Evolutionary conservation across 2,797 vertebrate genomes (phyloP), one percentile per base, ranked within the genome.

Genomic region (Masticophis lateralis): DNA sequence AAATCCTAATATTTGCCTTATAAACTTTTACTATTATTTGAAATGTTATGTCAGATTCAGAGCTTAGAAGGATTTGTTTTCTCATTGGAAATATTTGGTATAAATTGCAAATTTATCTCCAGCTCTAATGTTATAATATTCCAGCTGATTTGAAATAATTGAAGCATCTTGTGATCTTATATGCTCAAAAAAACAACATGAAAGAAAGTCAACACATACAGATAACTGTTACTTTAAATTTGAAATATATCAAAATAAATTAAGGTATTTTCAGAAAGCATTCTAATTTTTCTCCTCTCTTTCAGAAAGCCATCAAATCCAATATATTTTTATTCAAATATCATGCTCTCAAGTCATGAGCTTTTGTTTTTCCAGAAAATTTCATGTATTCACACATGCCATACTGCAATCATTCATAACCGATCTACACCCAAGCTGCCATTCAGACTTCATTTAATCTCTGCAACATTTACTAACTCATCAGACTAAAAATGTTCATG

Each of bases 361-460:
- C 97, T 98, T 97, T 95, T 97, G 97, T 97, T 97, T 98, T 98
- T 98, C 97, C 98, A 97, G 98, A 97, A 98, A 98, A 98, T 97
- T 97, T 97, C 97, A 96, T 97, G 96, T 96, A 97, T 98, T 98
- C 98, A 98, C 98, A 97, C 97, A 98, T 95, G 98, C 97, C 97
- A 98, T 98, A 98, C 98, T 97, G 97, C 97, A 99, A 98, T 99
- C 98, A 99, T 99, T 99, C 98, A 98, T 98, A 98, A 99, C 98
- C 98, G 98, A 99, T 99, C 98, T 98, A 97, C 97, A 98, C 98
- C 98, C 98, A 98, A 97, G 97, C 96, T 98, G 97, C 98, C 98
- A 98, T 98, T 99, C 98, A 99, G 98, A 98, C 98, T 98, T 98
- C 98, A 98, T 98, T 99, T 99, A 98, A 98, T 98, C 98, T 98